Evolutionary conservation across 2,888 invertebrate species (phyloP).

Genomic region (Amblyjoppa fuscipennis): DNA sequence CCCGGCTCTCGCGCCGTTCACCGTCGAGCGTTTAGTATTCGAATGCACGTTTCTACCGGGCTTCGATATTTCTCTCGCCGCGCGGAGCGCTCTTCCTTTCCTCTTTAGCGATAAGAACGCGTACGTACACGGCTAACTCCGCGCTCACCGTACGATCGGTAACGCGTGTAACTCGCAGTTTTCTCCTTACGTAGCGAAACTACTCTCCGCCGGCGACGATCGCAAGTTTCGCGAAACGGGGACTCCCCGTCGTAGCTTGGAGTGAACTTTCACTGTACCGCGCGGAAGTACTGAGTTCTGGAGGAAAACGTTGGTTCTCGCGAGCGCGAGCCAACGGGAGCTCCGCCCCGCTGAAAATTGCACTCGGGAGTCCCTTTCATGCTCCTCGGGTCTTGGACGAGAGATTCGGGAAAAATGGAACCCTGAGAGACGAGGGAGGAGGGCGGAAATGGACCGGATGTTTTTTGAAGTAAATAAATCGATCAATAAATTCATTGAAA

Average conservation of each 20-base stretch:
- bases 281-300: neutral
- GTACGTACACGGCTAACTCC: neutral
- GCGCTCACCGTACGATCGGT: neutral
- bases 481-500: no score
- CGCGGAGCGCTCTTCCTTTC: slow-evolving; percentile 27
- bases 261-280: slow-evolving; percentile 32
- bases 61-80: slow-evolving; percentile 8
- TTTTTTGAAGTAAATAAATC: no score
- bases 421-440: neutral
- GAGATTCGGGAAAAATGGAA: neutral
- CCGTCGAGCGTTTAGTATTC: slow-evolving; percentile 40
- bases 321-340: neutral
- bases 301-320: slow-evolving; percentile 16
- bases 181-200: slow-evolving; percentile 14
- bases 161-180: slow-evolving; percentile 23
- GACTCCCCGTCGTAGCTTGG: slow-evolving; percentile 5
- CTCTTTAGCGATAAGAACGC: slow-evolving; percentile 48
- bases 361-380: neutral
- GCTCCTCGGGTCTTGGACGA: neutral
- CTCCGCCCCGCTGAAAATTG: neutral
- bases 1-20: neutral
- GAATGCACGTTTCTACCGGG: slow-evolving; percentile 33
- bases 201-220: neutral
- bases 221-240: slow-evolving; percentile 16
- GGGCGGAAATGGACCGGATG: neutral